These are phyloP conservation scores for Archocentrus centrarchus DNA, from an alignment of 2,113 vertebrate species.

Conservation along the genomic window DNA sequence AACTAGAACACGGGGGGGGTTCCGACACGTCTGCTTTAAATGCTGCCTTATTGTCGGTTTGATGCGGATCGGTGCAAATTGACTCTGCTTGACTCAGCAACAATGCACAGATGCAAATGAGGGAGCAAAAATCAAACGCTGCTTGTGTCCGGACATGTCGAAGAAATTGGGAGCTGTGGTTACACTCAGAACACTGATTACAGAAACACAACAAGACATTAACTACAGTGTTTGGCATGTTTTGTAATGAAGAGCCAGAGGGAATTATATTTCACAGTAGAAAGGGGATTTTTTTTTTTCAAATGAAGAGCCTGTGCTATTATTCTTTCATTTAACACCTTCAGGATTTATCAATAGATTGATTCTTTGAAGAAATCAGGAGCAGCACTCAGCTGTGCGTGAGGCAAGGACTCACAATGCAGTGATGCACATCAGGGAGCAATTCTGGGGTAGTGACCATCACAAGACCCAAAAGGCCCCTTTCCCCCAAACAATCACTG, in stretches of 20 bases:
- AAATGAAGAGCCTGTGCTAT: slow-evolving; percentile 15
- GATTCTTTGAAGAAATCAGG: slow-evolving; percentile 2
- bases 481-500: neutral
- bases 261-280: slow-evolving; percentile 25
- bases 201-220: slow-evolving; percentile 52
- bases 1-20: slow-evolving; percentile 56
- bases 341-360: neutral
- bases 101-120: slow-evolving; percentile 64
- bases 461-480: neutral
- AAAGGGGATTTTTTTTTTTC: neutral
- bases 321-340: neutral
- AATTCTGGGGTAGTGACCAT: neutral
- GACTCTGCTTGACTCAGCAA: slow-evolving; percentile 43
- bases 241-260: slow-evolving; percentile 45
- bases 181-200: slow-evolving; percentile 50
- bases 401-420: neutral
- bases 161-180: slow-evolving; percentile 54
- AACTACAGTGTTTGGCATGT: slow-evolving; percentile 35
- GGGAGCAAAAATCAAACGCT: slow-evolving; percentile 2
- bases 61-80: slow-evolving; percentile 35
- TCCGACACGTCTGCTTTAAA: slow-evolving; percentile 41
- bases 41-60: slow-evolving; percentile 17
- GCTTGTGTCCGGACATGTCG: slow-evolving; percentile 46
- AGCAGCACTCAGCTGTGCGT: neutral
- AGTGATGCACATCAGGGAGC: neutral